A percentile compares a stretch with the other conserved stretches of the same genome.
Evolutionary conservation across 1,140 invertebrate genomes (phyloP).

Genomic region (Microplitis demolitor): DNA sequence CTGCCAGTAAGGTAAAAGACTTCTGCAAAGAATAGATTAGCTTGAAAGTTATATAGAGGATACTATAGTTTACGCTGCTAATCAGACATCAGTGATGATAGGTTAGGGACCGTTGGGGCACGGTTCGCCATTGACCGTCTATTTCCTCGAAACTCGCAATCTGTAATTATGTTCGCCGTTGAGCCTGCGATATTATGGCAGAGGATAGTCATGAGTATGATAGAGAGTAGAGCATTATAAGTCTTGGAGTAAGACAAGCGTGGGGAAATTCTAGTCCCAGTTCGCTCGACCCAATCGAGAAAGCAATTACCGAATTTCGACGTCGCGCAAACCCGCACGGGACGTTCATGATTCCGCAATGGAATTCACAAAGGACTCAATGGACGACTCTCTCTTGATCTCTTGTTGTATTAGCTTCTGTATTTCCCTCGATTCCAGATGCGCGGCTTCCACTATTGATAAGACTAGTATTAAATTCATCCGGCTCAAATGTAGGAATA

Average conservation of each 20-base stretch:
- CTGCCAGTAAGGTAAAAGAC: too few species aligned
- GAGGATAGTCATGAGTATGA: not conserved
- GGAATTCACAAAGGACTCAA: slow-evolving; percentile 39
- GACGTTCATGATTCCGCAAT: not conserved
- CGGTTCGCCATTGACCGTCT: slow-evolving; percentile 42
- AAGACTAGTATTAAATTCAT: not conserved
- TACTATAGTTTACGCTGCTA: slow-evolving; percentile 18
- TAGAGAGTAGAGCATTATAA: slow-evolving; percentile 14
- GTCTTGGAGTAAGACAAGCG: slow-evolving; percentile 30
- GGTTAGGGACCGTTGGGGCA: slow-evolving; percentile 37
- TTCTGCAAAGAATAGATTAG: too few species aligned
- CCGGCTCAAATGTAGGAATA: not conserved
- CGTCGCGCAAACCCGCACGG: slow-evolving; percentile 19
- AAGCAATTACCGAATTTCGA: slow-evolving; percentile 52
- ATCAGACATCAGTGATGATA: slow-evolving; percentile 47
- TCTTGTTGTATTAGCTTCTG: not conserved
- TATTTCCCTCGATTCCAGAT: slow-evolving; percentile 2
- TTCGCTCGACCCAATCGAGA: slow-evolving; percentile 41
- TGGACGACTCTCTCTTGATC: slow-evolving; percentile 22
- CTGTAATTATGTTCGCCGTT: slow-evolving; percentile 46
- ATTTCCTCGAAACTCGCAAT: slow-evolving; percentile 39
- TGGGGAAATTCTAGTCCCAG: slow-evolving; percentile 38
- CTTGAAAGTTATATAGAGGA: too few species aligned
- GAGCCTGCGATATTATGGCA: not conserved
- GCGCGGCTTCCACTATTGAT: not conserved